Conservation (phyloP, 2,113 vertebrate species). For the Phylloscopus whistleri region DNA sequence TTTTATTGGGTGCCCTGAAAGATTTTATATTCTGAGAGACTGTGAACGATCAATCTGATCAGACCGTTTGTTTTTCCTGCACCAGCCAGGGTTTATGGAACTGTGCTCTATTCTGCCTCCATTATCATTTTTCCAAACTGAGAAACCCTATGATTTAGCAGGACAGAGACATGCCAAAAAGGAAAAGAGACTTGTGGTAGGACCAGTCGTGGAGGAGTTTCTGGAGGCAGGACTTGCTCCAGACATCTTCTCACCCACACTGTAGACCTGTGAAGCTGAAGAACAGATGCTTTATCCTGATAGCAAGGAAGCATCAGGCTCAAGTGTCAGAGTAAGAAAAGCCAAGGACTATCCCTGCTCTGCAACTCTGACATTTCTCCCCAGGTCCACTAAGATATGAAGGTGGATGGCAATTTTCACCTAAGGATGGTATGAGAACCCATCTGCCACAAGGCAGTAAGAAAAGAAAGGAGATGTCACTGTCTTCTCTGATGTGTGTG, state of each 20-base stretch:
- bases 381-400: not conserved
- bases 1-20: not conserved
- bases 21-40: not conserved
- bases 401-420: not conserved
- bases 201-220: not conserved
- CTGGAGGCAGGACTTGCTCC: not conserved
- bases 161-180: not conserved
- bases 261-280: not conserved
- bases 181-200: not conserved
- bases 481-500: not conserved
- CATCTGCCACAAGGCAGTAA: not conserved
- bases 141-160: not conserved
- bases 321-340: not conserved
- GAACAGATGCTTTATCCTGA: not conserved
- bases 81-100: not conserved
- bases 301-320: not conserved
- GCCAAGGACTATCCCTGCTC: not conserved
- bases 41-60: rapidly evolving
- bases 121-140: not conserved
- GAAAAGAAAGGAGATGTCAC: not conserved
- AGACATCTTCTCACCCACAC: not conserved
- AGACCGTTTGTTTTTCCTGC: not conserved
- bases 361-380: not conserved
- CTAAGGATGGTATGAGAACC: not conserved
- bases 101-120: not conserved